Conservation (phyloP, 2,797 vertebrate species). For the Tragelaphus eurycerus region DNA sequence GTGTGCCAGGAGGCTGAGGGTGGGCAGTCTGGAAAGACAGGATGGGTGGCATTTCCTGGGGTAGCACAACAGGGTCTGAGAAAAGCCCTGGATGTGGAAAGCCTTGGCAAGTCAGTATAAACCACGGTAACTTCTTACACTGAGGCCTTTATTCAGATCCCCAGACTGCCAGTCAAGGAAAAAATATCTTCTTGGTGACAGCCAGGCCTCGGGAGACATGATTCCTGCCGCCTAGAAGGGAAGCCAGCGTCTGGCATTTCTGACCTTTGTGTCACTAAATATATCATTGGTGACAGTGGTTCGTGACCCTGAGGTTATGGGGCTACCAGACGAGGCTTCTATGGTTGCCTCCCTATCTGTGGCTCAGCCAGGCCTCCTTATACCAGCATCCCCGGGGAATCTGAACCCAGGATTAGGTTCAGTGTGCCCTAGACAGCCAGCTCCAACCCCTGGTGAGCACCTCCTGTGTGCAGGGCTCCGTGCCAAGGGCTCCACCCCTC, state of each 20-base stretch:
- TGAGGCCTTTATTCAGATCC: slow-evolving; percentile 4
- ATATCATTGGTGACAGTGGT: slow-evolving; percentile 59
- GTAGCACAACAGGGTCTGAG: neutral
- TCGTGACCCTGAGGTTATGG: neutral
- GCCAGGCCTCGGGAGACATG: slow-evolving; percentile 52
- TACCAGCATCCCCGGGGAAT: neutral
- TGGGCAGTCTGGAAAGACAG: neutral
- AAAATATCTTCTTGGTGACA: slow-evolving; percentile 65
- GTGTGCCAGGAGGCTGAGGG: neutral
- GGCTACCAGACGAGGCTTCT: neutral
- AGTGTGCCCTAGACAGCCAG: neutral
- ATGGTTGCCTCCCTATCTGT: neutral
- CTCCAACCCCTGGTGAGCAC: neutral
- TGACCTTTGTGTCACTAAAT: slow-evolving; percentile 69
- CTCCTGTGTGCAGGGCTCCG: neutral
- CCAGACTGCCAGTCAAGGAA: slow-evolving; percentile 34
- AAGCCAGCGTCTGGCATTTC: slow-evolving; percentile 53
- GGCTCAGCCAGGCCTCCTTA: neutral
- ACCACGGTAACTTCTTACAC: neutral
- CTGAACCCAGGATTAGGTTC: neutral
- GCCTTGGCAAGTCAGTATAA: neutral
- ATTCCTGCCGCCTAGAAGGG: slow-evolving; percentile 48
- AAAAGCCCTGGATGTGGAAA: neutral
- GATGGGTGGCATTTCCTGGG: neutral
- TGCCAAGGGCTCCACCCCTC: neutral